A percentile compares a stretch with the other conserved stretches of the same genome.
Evolutionary conservation across 2,888 invertebrate genomes (phyloP).

Genomic region (Brachynemurus nebulosus): DNA sequence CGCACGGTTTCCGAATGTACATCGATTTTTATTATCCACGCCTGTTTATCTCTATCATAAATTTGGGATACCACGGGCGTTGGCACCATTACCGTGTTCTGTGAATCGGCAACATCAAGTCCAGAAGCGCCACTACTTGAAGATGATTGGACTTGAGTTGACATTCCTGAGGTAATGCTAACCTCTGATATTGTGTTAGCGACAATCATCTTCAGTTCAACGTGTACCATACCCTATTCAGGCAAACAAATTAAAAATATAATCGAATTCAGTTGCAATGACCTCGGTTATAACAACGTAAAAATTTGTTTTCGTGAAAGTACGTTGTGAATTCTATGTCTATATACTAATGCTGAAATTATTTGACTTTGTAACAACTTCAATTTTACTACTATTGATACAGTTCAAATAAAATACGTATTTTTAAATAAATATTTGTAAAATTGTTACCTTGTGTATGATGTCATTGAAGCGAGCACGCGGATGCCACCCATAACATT

Average conservation of each 20-base stretch:
- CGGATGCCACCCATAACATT: constrained; percentile 56
- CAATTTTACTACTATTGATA: too few species aligned
- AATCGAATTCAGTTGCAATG: too few species aligned
- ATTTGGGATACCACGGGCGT: constrained; percentile 46
- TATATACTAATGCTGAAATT: constrained; percentile 17
- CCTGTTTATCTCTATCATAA: constrained; percentile 69
- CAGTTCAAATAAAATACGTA: too few species aligned
- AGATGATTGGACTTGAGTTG: background rate
- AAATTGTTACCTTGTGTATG: constrained; percentile 43
- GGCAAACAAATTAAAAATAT: too few species aligned
- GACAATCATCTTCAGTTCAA: constrained; percentile 59
- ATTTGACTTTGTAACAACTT: background rate
- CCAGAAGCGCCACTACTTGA: constrained; percentile 28
- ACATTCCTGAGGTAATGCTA: constrained; percentile 23
- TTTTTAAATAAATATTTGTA: constrained; percentile 18
- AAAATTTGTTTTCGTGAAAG: too few species aligned
- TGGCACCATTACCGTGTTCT: constrained; percentile 39
- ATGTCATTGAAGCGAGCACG: constrained; percentile 43
- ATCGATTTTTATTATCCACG: constrained; percentile 65
- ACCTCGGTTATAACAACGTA: too few species aligned
- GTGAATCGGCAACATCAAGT: too few species aligned
- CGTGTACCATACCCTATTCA: constrained; percentile 45
- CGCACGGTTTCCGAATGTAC: constrained; percentile 61
- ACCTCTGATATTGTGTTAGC: constrained; percentile 55
- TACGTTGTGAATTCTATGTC: too few species aligned